Evolutionary conservation across 2,113 vertebrate genomes (phyloP), one percentile per base, ranked within the genome.

Genomic region (Laticauda colubrina): DNA sequence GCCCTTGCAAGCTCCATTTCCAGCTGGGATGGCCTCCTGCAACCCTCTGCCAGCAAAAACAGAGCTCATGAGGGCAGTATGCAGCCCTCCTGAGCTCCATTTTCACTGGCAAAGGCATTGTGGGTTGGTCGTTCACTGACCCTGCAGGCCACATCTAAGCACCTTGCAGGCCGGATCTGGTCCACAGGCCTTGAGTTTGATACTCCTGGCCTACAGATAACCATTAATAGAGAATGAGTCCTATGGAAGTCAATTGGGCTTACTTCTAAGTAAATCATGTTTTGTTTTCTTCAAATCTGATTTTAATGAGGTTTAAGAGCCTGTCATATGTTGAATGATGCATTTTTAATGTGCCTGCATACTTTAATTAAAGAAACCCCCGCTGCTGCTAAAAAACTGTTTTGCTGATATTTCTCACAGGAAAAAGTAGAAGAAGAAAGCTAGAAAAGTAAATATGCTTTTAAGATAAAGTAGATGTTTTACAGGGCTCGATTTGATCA

Each of bases 401-500:
- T 10, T 23, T 48, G 57, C 6, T 5, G n/a, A 20, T 20, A n/a
- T 88, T 12, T 81, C 24, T 93, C 87, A 85, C 5, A 0, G 20
- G 21, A 6, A 23, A 8, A 56, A 21, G 91, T 91, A 86, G 21
- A 51, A 51, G 20, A 51, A 34, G 24, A 85, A 93, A 93, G 34
- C 18, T 93, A 88, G 57, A 29, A 95, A 94, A 95, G 87, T 21
- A 95, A 94, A 81, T 75, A 75, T 95, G 95, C 29, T 93, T 95
- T 55, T 92, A 88, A 48, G 54, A 94, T 89, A 94, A 96, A 91
- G 95, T 95, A 95, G 93, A 64, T 86, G 85, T 1, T 20, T 91
- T 96, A 93, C 57, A 94, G 93, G 89, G 53, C 93, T 95, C 88
- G 95, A 95, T 96, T 96, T 96, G 93, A 96, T 96, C 93, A 56